Evolutionary conservation across 2,797 vertebrate species (phyloP).

Genomic region (Sebastiscus albofasciatus): DNA sequence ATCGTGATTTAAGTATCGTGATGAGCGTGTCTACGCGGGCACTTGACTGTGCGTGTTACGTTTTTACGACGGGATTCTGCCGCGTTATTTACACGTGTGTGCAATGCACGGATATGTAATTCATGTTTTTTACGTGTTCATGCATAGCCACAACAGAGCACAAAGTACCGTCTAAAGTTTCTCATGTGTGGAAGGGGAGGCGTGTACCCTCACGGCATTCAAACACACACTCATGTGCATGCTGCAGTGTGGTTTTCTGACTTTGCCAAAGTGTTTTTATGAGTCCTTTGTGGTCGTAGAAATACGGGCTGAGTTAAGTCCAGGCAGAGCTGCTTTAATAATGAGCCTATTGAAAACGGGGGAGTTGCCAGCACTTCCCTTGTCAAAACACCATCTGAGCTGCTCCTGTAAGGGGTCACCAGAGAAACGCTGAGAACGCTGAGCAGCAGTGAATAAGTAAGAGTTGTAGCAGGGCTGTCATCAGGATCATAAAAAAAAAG

Average conservation of each 20-base stretch:
- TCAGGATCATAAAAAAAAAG: slow-evolving; percentile 13
- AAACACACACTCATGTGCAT: slow-evolving; percentile 24
- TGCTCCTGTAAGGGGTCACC: slow-evolving; percentile 52
- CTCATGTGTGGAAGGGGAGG: slow-evolving; percentile 14
- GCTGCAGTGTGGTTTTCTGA: slow-evolving; percentile 60
- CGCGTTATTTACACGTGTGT: not conserved
- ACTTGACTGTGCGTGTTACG: not conserved
- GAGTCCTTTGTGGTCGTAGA: slow-evolving; percentile 72
- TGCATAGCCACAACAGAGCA: slow-evolving; percentile 40
- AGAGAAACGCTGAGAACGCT: slow-evolving; percentile 51
- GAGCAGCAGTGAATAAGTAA: slow-evolving; percentile 19
- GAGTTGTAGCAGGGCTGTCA: slow-evolving; percentile 21
- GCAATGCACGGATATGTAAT: not conserved
- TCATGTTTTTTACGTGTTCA: not conserved
- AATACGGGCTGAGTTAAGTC: slow-evolving; percentile 65
- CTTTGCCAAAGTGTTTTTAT: slow-evolving; percentile 74
- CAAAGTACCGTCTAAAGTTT: slow-evolving; percentile 43
- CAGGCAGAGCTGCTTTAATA: slow-evolving; percentile 72
- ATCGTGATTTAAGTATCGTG: too few species aligned
- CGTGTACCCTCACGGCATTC: not conserved
- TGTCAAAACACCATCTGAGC: slow-evolving; percentile 72
- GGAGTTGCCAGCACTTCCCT: slow-evolving; percentile 63
- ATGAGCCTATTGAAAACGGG: slow-evolving; percentile 76
- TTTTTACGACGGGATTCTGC: not conserved
- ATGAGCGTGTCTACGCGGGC: not conserved